Evolutionary conservation across 2,888 invertebrate genomes (phyloP), one percentile per base, ranked within the genome.

Genomic region (Clistopyga incitator): DNA sequence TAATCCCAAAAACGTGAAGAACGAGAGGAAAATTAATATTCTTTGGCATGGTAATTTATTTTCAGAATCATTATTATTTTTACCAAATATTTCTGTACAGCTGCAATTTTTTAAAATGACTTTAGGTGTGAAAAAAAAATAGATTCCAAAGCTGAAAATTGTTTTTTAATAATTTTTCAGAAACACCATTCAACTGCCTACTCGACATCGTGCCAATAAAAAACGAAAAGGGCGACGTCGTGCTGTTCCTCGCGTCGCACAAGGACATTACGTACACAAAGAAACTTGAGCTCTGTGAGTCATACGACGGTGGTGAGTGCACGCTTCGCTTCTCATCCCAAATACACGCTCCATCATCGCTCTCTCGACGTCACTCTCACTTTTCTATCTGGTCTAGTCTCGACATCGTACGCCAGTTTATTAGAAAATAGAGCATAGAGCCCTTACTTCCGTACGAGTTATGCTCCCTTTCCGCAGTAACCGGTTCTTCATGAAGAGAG

Each of bases 131-230:
- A n/a, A n/a, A n/a, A n/a, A n/a, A n/a, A n/a, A n/a, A n/a, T n/a
- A n/a, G n/a, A n/a, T n/a, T n/a, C n/a, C n/a, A n/a, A n/a, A n/a
- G n/a, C n/a, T n/a, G n/a, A n/a, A n/a, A n/a, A n/a, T n/a, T n/a
- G n/a, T n/a, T n/a, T 78, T 80, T 93, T 65, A 18, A 18, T 45
- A 47, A 71, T 15, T 25, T 80, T 94, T 67, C 95, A 98, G 98
- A 97, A 87, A 96, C 96, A 88, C 97, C 98, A 75, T 99, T 99
- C 94, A 98, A 98, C 97, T 99, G 98, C 94, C 95, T 99, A 89
- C 95, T 99, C 94, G 99, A 99, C 94, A 98, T 99, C 93, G 98
- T 99, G 85, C 99, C 99, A 92, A 99, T 99, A 94, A 99, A 99
- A 95, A 99, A 99, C 95, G 99, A 99, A 94, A 99, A 99, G 94